Percentiles rank a stretch among this genome's conserved stretches.
Evolutionary conservation across 2,888 invertebrate species (phyloP).

Genomic region (Tetramorium bicarinatum): DNA sequence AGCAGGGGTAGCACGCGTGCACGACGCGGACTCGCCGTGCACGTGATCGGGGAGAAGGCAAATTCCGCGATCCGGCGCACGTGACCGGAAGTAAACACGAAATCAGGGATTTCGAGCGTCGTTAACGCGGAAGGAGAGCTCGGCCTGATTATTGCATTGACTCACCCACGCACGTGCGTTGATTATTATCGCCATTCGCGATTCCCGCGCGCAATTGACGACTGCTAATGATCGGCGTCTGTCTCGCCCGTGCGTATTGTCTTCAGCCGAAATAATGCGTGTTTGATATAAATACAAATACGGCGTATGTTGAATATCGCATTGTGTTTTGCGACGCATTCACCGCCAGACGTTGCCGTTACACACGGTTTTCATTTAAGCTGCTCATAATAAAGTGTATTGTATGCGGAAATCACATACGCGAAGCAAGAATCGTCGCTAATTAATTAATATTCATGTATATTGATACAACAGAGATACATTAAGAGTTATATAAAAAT

Average conservation of each 20-base stretch:
- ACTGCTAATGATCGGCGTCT: slow-evolving; percentile 28
- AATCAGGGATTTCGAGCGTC: slow-evolving; percentile 55
- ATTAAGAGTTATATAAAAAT: not conserved
- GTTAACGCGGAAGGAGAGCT: slow-evolving; percentile 40
- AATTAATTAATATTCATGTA: slow-evolving; percentile 24
- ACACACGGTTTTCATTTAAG: not conserved
- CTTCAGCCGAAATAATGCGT: slow-evolving; percentile 23
- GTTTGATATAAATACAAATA: slow-evolving; percentile 11
- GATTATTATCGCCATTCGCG: slow-evolving; percentile 30
- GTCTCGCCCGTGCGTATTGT: slow-evolving; percentile 22
- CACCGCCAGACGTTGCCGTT: not conserved
- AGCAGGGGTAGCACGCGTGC: not conserved
- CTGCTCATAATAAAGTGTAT: not conserved
- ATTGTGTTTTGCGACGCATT: not conserved
- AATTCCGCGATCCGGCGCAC: slow-evolving; percentile 54
- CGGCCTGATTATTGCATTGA: slow-evolving; percentile 43
- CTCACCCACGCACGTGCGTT: slow-evolving; percentile 29
- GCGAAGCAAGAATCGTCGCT: not conserved
- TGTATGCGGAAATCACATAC: not conserved
- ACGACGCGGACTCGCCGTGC: not conserved
- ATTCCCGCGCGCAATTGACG: slow-evolving; percentile 6
- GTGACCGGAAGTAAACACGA: slow-evolving; percentile 66
- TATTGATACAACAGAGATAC: not conserved
- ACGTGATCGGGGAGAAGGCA: slow-evolving; percentile 36
- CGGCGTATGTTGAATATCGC: not conserved